Base-by-base conservation (phyloP, 2,888 invertebrate genomes). In the Elegia similella region DNA sequence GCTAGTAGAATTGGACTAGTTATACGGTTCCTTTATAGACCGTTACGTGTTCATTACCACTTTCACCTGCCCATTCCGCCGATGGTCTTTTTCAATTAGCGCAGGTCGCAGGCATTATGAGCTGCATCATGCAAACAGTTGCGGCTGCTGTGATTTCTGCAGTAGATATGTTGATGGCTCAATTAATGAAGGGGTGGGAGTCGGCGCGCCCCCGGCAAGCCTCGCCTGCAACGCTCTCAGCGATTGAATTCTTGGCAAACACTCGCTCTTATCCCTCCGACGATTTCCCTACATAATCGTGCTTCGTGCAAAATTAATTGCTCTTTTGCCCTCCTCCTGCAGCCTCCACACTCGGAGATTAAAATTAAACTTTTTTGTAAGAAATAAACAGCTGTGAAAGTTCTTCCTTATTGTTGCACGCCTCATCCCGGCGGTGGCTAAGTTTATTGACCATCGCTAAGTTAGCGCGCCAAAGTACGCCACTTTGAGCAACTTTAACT, bases 371-470 rank as follows among this genome's bases (percentile, higher is more conserved):
- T 70, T 69, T 69, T 75, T 76, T 70, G 66, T 69, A 69, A 78
- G 69, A 76, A 79, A 77, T 78, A 80, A 80, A 77, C 75, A 74
- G 78, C 48, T 72, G 72, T 67, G 69, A 71, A 76, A 82, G 76
- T 80, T 75, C 67, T 67, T 69, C 77, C 78, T 78, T 78, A 81
- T 82, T 82, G 78, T 82, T 77, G 75, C 72, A 70, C 67, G 73
- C 74, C 71, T 75, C 74, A 72, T 73, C 76, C 73, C 76, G 75
- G 73, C 72, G 72, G 70, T 70, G 70, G 73, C 78, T 75, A 81
- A 84, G 80, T 88, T 85, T 88, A 84, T 86, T 86, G 85, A 82
- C 86, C 85, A 87, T 77, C 77, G 70, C 82, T 72, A 81, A 84
- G 73, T 82, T 79, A 78, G 77, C 80, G 73, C 75, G 69, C 73